Base-by-base conservation (phyloP, 37 sponge, comb jelly and placozoan genomes). In the Corticium candelabrum region DNA sequence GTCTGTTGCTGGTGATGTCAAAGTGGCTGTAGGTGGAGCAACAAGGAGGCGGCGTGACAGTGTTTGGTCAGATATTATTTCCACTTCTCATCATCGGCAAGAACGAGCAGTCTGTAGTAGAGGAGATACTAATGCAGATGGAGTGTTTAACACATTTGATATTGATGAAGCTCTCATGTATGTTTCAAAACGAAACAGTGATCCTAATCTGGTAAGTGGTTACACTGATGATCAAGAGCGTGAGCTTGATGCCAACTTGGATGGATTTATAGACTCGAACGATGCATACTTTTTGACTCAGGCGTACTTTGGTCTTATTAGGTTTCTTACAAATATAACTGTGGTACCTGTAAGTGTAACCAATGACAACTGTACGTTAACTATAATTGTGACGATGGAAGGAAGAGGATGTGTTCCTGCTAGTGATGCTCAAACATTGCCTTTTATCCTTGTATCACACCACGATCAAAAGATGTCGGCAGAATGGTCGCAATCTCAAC, bases 341-440 rank as follows among this genome's bases (percentile, higher is more conserved):
- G 0, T 90, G 21, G 3, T 31, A 1, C 40, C 85, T 1, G 82
- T 83, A 4, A n/a, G n/a, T n/a, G 76, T 40, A 11, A 75, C 15
- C 34, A 62, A 74, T 21, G 80, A 78, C 0, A 43, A 37, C 77
- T 89, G 90, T 39, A 32, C 38, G 15, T 36, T 87, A 1, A 27
- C 35, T 3, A 5, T 86, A 30, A 83, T 71, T 43, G 79, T 86
- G 3, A 75, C 82, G 4, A 40, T 86, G 40, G 21, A 69, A 3
- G 39, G 40, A 0, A 29, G 40, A 3, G 70, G 75, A 1, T 76
- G 77, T 69, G 30, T 34, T 41, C 82, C 79, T 40, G 78, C 79
- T 3, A n/a, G n/a, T n/a, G 34, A 70, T 3, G n/a, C 11, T 50
- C 62, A 50, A 21, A 50, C 62, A 21, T 50, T 50, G 11, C 15